These are phyloP conservation scores for Mus spretus DNA, from an alignment of 2,797 vertebrate species.

Conservation along the genomic window DNA sequence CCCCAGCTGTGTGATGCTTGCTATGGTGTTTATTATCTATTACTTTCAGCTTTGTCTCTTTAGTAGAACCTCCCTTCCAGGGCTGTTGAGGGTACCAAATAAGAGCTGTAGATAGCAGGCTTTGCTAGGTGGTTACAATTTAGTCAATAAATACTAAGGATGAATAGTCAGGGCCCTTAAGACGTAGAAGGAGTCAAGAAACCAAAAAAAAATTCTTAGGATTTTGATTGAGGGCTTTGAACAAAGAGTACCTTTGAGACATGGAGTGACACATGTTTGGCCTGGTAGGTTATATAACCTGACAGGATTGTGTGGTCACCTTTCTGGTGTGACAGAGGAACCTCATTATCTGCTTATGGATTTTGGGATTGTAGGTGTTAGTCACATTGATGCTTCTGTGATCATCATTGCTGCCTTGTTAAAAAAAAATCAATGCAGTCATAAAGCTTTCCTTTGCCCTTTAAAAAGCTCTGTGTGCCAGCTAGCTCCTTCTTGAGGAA, in stretches of 20 bases:
- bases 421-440: slow-evolving; percentile 5
- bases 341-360: not conserved
- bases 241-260: not conserved
- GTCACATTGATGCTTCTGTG: slow-evolving; percentile 3
- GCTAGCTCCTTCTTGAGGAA: not conserved
- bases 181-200: slow-evolving; percentile 33
- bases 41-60: not conserved
- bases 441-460: not conserved
- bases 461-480: not conserved
- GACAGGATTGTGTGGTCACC: not conserved
- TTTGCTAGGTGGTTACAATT: not conserved
- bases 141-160: not conserved
- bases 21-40: not conserved
- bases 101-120: not conserved
- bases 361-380: not conserved
- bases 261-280: not conserved
- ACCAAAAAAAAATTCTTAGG: not conserved
- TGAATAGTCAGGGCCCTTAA: slow-evolving; percentile 21
- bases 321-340: not conserved
- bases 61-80: not conserved
- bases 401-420: not conserved
- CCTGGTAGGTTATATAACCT: not conserved
- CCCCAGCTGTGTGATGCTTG: not conserved
- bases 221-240: slow-evolving; percentile 32
- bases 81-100: not conserved